Conservation (phyloP, 1,140 invertebrate genomes). For the Adoxophyes honmai region DNA sequence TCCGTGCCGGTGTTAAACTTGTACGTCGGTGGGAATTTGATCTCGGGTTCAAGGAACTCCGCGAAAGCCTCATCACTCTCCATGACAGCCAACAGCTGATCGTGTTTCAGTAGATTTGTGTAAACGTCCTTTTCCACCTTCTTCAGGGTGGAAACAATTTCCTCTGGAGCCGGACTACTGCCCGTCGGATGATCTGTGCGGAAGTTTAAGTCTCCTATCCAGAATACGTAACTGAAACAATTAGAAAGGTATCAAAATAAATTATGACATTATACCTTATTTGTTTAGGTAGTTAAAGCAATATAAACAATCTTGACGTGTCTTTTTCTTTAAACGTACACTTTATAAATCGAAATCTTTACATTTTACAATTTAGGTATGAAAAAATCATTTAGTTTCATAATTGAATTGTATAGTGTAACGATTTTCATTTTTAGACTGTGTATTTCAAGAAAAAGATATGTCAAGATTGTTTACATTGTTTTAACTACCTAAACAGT, state of each 20-base stretch:
- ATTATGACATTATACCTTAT: no score
- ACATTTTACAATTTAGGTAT: no score
- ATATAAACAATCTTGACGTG: no score
- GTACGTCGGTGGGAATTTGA: conserved; percentile 93
- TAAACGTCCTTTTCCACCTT: conserved; percentile 82
- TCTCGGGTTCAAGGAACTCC: conserved; percentile 84
- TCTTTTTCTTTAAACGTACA: no score
- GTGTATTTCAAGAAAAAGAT: no score
- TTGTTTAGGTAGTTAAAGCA: no score
- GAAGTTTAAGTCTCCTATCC: conserved; percentile 97
- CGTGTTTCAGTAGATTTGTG: conserved; percentile 81
- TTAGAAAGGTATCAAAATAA: not conserved
- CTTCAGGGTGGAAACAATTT: conserved; percentile 82
- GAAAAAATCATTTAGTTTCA: no score
- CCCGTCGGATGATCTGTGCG: conserved; percentile 81
- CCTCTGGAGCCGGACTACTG: conserved; percentile 78
- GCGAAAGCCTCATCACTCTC: conserved; percentile 86
- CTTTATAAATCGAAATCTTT: no score
- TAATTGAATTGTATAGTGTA: no score
- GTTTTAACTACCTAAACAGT: no score
- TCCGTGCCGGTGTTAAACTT: conserved; percentile 87
- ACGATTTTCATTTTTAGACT: no score
- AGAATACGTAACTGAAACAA: conserved; percentile 91
- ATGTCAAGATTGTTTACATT: no score
- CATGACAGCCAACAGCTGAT: conserved; percentile 86